Conservation (phyloP, 2,797 vertebrate genomes). For the Malurus splendens region DNA sequence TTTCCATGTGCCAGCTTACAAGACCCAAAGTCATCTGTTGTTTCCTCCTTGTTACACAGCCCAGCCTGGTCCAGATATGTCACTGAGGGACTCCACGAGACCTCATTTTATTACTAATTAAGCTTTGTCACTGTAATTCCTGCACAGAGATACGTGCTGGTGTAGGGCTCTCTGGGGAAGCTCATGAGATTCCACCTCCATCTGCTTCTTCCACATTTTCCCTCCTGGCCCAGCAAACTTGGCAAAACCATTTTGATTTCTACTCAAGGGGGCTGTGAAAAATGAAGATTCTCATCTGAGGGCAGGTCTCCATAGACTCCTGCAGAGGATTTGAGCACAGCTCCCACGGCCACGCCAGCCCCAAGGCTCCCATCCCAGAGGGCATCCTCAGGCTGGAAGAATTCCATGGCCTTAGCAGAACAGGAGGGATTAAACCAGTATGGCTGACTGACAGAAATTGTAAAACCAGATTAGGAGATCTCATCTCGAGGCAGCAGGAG, state of each 20-base stretch:
- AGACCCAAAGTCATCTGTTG: not conserved
- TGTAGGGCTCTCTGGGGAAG: not conserved
- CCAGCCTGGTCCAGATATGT: not conserved
- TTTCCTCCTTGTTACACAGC: not conserved
- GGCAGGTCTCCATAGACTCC: not conserved
- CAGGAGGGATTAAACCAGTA: constrained; percentile 23
- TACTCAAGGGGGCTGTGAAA: not conserved
- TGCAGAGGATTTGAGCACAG: not conserved
- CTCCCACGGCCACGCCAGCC: constrained; percentile 7
- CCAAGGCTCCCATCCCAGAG: constrained; percentile 10
- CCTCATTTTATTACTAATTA: not conserved
- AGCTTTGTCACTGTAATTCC: not conserved
- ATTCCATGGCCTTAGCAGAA: not conserved
- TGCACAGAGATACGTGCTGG: rapidly evolving
- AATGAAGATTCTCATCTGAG: not conserved
- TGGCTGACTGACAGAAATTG: constrained; percentile 4
- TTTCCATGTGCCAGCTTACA: not conserved
- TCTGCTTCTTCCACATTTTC: not conserved
- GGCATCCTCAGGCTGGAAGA: not conserved
- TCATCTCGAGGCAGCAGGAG: constrained; percentile 22
- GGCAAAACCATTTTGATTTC: constrained; percentile 23
- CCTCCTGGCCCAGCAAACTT: constrained; percentile 29
- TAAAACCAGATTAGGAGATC: constrained; percentile 53
- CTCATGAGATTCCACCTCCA: constrained; percentile 32
- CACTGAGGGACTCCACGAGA: not conserved